Percentiles rank a stretch among this genome's conserved stretches.
Conservation (phyloP, 2,113 vertebrate species). For the Notiomystis cincta region DNA sequence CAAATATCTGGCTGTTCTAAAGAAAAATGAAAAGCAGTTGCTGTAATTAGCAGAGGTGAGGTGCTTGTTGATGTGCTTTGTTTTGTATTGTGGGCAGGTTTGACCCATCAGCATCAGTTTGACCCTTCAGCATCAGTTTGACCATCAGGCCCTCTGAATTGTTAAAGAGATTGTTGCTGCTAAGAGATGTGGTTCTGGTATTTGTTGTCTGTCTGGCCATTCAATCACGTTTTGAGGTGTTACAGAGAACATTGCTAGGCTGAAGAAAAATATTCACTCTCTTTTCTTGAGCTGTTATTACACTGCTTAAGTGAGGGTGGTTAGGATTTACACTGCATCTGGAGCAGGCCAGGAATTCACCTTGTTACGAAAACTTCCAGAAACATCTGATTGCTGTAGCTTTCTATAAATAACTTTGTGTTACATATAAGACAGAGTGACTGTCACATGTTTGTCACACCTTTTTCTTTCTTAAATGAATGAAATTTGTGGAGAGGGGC, state of each 20-base stretch:
- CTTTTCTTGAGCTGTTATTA: not conserved
- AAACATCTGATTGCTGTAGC: not conserved
- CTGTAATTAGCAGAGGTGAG: not conserved
- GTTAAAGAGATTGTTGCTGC: not conserved
- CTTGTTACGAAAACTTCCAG: not conserved
- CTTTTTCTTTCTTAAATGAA: not conserved
- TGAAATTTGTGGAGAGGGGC: not conserved
- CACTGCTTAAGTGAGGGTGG: not conserved
- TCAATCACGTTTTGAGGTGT: not conserved
- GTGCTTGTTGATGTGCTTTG: not conserved
- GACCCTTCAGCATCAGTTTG: not conserved
- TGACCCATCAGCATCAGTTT: not conserved
- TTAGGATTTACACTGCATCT: not conserved
- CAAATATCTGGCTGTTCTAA: not conserved
- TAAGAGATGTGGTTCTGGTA: not conserved
- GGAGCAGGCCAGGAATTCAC: not conserved
- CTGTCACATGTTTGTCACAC: not conserved
- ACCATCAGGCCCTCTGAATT: not conserved
- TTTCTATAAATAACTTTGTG: not conserved
- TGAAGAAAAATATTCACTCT: not conserved
- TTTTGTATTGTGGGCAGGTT: not conserved
- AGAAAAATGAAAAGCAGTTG: not conserved
- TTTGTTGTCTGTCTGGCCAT: not conserved
- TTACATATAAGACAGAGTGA: not conserved
- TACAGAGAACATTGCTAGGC: not conserved